Evolutionary conservation across 2,888 invertebrate species (phyloP).

Genomic region (Ormyrus nitidulus): DNA sequence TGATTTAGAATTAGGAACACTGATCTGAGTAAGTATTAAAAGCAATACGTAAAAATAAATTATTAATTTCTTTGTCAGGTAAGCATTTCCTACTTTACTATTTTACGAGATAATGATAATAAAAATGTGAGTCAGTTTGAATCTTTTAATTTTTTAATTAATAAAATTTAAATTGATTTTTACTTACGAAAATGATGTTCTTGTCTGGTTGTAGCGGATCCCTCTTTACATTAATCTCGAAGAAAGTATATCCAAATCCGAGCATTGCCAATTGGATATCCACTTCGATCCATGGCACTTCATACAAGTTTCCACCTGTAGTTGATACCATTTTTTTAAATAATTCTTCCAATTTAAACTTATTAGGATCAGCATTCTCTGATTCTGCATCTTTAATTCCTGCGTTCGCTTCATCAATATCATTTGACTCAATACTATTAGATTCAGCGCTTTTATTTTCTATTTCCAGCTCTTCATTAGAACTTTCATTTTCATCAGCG

Average conservation of each 20-base stretch:
- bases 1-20: too few species aligned
- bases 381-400: too few species aligned
- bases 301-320: too few species aligned
- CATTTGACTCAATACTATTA: background rate
- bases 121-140: background rate
- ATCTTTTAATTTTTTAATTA: background rate
- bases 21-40: too few species aligned
- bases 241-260: conserved; percentile 29
- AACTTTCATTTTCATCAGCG: background rate
- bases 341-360: too few species aligned
- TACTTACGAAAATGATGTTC: conserved; percentile 37
- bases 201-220: conserved; percentile 8
- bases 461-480: background rate
- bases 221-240: conserved; percentile 18
- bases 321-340: too few species aligned
- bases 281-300: conserved; percentile 17
- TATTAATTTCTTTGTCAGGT: too few species aligned
- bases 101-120: background rate
- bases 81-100: background rate
- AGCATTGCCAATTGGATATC: conserved; percentile 25
- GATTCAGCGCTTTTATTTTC: background rate
- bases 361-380: too few species aligned
- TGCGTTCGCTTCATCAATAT: too few species aligned
- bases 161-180: background rate
- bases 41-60: too few species aligned